A percentile compares a stretch with the other conserved stretches of the same genome.
These are phyloP conservation scores for Erynnis tages DNA, from an alignment of 2,888 invertebrate species.

Conservation along the genomic window DNA sequence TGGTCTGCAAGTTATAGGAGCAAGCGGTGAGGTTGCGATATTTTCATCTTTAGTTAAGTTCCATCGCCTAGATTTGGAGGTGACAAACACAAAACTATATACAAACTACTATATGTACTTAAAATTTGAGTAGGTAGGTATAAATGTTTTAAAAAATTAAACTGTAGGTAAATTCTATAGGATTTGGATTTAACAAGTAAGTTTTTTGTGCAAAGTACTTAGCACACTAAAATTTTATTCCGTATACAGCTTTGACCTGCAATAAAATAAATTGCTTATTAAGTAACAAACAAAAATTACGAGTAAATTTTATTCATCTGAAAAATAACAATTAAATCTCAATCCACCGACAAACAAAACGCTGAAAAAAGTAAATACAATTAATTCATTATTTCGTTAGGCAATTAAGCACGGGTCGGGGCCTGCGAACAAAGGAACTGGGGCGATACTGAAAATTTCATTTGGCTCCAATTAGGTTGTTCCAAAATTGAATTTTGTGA, in stretches of 20 bases:
- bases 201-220: too few species aligned
- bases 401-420: constrained; percentile 63
- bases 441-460: constrained; percentile 69
- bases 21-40: background rate
- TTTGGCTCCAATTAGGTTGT: constrained; percentile 72
- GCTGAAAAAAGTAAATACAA: constrained; percentile 51
- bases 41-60: background rate
- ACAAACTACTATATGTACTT: too few species aligned
- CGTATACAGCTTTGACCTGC: too few species aligned
- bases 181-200: too few species aligned
- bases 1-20: background rate
- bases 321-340: constrained; percentile 30
- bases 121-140: too few species aligned
- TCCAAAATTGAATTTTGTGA: constrained; percentile 74
- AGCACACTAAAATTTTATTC: too few species aligned
- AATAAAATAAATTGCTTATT: too few species aligned
- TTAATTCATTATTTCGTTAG: constrained; percentile 65
- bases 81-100: too few species aligned
- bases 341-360: constrained; percentile 29
- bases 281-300: background rate
- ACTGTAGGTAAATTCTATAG: too few species aligned
- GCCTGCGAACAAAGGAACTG: constrained; percentile 63
- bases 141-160: too few species aligned
- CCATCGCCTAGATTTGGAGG: too few species aligned
- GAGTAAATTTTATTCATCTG: too few species aligned